Evolutionary conservation across 2,797 vertebrate species (phyloP).

Genomic region (Columba guinea): DNA sequence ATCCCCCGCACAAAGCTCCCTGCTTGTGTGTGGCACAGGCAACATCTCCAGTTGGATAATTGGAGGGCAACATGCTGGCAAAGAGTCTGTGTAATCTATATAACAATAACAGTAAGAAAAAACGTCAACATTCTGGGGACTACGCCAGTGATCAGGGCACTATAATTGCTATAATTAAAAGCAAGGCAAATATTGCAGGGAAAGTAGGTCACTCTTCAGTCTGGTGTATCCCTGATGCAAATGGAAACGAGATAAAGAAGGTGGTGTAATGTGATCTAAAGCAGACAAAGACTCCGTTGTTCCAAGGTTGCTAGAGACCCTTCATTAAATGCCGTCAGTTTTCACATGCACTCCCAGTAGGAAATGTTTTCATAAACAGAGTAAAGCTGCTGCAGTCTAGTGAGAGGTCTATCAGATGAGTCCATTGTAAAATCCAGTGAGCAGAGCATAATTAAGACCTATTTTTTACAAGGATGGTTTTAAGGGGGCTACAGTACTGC

Average conservation of each 20-base stretch:
- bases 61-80: slow-evolving; percentile 44
- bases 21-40: neutral
- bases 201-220: slow-evolving; percentile 73
- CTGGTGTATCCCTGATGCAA: slow-evolving; percentile 52
- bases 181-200: slow-evolving; percentile 66
- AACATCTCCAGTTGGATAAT: slow-evolving; percentile 45
- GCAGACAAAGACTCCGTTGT: slow-evolving; percentile 8
- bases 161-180: slow-evolving; percentile 78
- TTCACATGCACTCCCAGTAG: neutral
- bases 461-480: neutral
- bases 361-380: neutral
- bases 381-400: neutral
- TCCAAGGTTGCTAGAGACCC: neutral
- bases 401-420: neutral
- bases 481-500: neutral
- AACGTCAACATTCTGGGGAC: slow-evolving; percentile 59
- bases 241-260: slow-evolving; percentile 34
- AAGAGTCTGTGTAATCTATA: slow-evolving; percentile 63
- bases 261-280: slow-evolving; percentile 31
- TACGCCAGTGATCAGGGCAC: slow-evolving; percentile 60
- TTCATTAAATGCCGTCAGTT: neutral
- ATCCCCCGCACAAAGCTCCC: neutral
- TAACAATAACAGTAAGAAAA: slow-evolving; percentile 69
- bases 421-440: neutral
- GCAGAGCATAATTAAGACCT: neutral